These are phyloP conservation scores for Amblyjoppa fuscipennis DNA, from an alignment of 2,888 invertebrate genomes.

Conservation along the genomic window DNA sequence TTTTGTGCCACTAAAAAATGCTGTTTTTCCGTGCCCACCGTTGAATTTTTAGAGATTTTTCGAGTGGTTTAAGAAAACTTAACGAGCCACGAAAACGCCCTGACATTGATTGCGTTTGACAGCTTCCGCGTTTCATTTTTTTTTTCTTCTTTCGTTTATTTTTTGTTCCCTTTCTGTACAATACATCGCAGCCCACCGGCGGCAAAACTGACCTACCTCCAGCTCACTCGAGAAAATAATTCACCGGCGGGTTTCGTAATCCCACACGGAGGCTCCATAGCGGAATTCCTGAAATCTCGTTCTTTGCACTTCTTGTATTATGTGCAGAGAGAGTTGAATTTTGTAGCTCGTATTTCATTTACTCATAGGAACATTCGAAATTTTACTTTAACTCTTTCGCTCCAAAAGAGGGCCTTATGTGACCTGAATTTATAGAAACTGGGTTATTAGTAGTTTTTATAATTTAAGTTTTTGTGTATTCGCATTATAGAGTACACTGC, in stretches of 20 bases:
- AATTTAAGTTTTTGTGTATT: no score
- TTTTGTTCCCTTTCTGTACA: conserved; percentile 57
- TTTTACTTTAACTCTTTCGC: background rate
- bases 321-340: conserved; percentile 6
- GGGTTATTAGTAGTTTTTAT: no score
- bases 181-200: conserved; percentile 44
- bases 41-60: conserved; percentile 60
- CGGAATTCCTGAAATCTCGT: conserved; percentile 57
- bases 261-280: conserved; percentile 58
- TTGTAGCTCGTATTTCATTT: background rate
- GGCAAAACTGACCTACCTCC: conserved; percentile 64
- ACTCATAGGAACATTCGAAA: background rate
- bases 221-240: conserved; percentile 58
- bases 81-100: conserved; percentile 66
- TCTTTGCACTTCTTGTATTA: conserved; percentile 34
- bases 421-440: no score
- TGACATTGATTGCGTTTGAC: conserved; percentile 81
- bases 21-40: conserved; percentile 71
- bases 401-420: no score
- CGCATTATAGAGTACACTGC: no score
- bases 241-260: conserved; percentile 61
- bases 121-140: conserved; percentile 77
- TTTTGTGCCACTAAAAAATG: conserved; percentile 46
- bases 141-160: conserved; percentile 58
- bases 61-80: conserved; percentile 63